A percentile compares a stretch with the other conserved stretches of the same genome.
Evolutionary conservation across 2,797 vertebrate genomes (phyloP).

Genomic region (Sparidentex hasta): DNA sequence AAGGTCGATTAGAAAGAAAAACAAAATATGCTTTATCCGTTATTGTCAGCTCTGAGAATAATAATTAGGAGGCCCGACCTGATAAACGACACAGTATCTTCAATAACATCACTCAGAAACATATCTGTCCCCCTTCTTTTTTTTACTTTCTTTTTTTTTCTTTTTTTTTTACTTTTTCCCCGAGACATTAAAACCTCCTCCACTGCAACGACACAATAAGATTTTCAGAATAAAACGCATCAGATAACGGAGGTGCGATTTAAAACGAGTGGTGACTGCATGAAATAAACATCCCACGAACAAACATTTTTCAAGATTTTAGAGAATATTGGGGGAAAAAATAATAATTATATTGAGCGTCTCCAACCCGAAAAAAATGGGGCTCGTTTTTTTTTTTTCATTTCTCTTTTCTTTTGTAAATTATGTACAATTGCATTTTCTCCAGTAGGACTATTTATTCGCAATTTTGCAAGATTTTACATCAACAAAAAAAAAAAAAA

Average conservation of each 20-base stretch:
- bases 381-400: conserved; percentile 28
- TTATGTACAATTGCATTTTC: conserved; percentile 89
- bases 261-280: background rate
- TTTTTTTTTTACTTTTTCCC: conserved; percentile 1
- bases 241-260: background rate
- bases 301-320: conserved; percentile 16
- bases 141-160: conserved; percentile 18
- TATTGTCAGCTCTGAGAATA: background rate
- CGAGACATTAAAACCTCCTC: background rate
- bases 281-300: conserved; percentile 17
- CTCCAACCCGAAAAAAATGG: conserved; percentile 81
- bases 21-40: background rate
- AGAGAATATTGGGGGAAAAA: conserved; percentile 67
- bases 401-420: conserved; percentile 63
- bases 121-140: background rate
- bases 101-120: background rate
- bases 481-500: conserved; percentile 86
- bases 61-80: background rate
- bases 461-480: conserved; percentile 96
- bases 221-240: background rate
- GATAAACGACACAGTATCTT: background rate
- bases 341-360: conserved; percentile 86
- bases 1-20: background rate
- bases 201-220: background rate
- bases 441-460: conserved; percentile 88